Evolutionary conservation across 1,140 invertebrate genomes (phyloP).

Genomic region (Nomia melanderi): DNA sequence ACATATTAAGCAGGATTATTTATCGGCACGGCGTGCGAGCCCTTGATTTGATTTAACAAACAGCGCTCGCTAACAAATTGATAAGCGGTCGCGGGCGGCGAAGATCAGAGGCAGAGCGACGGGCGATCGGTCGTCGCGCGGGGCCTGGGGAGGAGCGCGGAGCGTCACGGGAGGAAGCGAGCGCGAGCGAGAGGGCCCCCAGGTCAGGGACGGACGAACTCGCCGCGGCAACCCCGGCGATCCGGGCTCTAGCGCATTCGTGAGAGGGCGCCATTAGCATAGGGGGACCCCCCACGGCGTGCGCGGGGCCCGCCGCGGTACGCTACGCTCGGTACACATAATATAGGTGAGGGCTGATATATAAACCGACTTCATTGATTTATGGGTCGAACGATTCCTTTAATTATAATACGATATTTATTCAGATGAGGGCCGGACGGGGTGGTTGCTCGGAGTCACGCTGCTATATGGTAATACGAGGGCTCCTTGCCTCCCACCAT

Average conservation of each 20-base stretch:
- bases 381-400: slow-evolving; percentile 79
- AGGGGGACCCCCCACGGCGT: slow-evolving; percentile 77
- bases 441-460: slow-evolving; percentile 73
- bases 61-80: slow-evolving; percentile 79
- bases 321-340: slow-evolving; percentile 70
- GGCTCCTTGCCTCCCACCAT: slow-evolving; percentile 59
- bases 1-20: slow-evolving; percentile 78
- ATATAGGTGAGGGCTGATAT: slow-evolving; percentile 74
- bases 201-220: slow-evolving; percentile 68
- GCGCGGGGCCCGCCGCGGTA: slow-evolving; percentile 52
- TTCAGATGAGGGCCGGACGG: slow-evolving; percentile 78
- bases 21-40: slow-evolving; percentile 68
- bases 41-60: slow-evolving; percentile 76
- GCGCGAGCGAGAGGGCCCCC: not conserved
- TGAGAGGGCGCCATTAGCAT: slow-evolving; percentile 80
- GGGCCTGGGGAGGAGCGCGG: no score
- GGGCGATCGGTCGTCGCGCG: no score
- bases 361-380: slow-evolving; percentile 79
- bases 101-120: slow-evolving; percentile 75
- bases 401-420: slow-evolving; percentile 82
- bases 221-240: slow-evolving; percentile 30
- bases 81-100: slow-evolving; percentile 77
- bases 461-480: slow-evolving; percentile 77
- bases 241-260: slow-evolving; percentile 65
- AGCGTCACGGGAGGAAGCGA: no score